Evolutionary conservation across 2,888 invertebrate genomes (phyloP), one percentile per base, ranked within the genome.

Genomic region (Agrochola macilenta): DNA sequence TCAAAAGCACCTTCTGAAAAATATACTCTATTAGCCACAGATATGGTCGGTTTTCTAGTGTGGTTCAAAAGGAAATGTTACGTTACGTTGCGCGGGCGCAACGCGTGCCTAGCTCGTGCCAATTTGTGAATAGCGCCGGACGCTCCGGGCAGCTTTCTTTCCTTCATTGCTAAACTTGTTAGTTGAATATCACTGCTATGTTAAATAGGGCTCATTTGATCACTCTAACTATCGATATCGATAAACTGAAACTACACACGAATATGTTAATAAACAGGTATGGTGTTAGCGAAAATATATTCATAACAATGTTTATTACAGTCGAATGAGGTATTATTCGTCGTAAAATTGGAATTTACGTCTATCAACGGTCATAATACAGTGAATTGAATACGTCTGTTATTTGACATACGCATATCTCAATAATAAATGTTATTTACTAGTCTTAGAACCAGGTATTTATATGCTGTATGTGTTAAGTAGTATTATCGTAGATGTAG

Each of bases 31-130:
- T 60, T 0, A 0, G 0, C 0, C 5, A 2, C 3, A 0, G 0
- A 43, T 89, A 92, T 78, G 78, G 90, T 86, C 69, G 58, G 71
- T 78, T 90, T 89, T 93, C 7, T 57, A 43, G 74, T 87, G 69
- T n/a, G 5, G 30, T 14, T 17, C 35, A 26, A 61, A 65, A 60
- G 78, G 73, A 86, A 82, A 90, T 94, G 87, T 69, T 88, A 68
- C 88, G 57, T 92, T 94, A 76, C 79, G 78, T 63, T 76, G 82
- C 83, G 86, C 76, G 60, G 81, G 81, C 65, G 79, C 84, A 91
- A 93, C 95, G 96, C 95, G 96, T 96, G 96, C 93, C 94, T 93
- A 94, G 95, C 96, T 96, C 96, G 96, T 96, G 96, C 95, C 96
- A 96, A 96, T 96, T 96, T 96, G 96, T 95, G 95, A 95, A 95